Percentiles rank a stretch among this genome's conserved stretches.
phyloP scores from a whole-genome alignment of 2,113 vertebrate species.

The Melanerpes aurifrons region DNA sequence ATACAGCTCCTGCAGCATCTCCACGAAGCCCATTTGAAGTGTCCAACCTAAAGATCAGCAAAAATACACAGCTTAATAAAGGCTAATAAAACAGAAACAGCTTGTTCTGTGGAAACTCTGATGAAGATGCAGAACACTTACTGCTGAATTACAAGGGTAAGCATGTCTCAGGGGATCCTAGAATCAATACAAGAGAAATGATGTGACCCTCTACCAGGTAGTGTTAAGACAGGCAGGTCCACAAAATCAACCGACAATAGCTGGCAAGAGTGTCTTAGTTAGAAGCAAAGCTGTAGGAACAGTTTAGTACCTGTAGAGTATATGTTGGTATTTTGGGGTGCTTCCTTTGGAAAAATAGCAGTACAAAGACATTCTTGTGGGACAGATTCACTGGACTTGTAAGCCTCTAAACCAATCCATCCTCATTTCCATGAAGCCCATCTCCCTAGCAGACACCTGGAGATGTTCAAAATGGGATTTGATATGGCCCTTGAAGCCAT shows the following conservation, averaged over 20 bases:
- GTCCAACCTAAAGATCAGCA: constrained; percentile 8
- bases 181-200: background rate
- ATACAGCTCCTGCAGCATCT: background rate
- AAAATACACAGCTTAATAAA: background rate
- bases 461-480: background rate
- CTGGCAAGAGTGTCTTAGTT: background rate
- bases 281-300: background rate
- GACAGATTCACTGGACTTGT: background rate
- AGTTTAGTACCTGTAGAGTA: background rate
- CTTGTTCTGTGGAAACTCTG: background rate
- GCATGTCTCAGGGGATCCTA: background rate
- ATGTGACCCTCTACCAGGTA: background rate
- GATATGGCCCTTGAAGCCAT: no score
- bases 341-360: background rate
- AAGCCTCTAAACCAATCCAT: background rate
- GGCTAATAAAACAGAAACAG: constrained; percentile 25
- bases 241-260: constrained; percentile 34
- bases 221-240: background rate
- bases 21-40: background rate
- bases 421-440: background rate
- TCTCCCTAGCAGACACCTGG: background rate
- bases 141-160: background rate
- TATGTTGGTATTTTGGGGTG: background rate
- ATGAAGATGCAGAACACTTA: background rate
- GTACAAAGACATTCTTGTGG: background rate